Evolutionary conservation across 2,113 vertebrate species (phyloP), one percentile per base, ranked within the genome.

Genomic region (Amphiprion ocellaris): DNA sequence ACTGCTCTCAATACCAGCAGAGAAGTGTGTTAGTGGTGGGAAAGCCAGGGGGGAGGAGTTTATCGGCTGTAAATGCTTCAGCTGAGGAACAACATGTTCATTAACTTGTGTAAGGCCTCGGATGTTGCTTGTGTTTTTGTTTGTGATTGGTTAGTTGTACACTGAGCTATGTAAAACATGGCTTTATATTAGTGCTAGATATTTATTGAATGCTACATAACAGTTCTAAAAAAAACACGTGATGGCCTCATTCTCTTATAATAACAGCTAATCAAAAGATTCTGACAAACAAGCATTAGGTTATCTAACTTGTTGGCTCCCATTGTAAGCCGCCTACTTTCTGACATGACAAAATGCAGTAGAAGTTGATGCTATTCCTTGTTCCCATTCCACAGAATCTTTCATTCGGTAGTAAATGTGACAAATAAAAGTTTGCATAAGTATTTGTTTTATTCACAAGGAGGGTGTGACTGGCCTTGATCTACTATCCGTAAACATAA

Each of bases 231-330:
- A 28, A n/a, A 23, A 49, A 50, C 3, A 67, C 19, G 46, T 11
- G 14, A 4, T 46, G 47, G 33, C 41, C 11, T 19, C 10, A 33
- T 53, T 79, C 19, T 49, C 69, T 49, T 39, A 58, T 52, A 41
- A 71, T 47, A 54, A 52, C 14, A 28, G 4, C 9, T 9, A 8
- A 59, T 33, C 2, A 15, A 19, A 3, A 16, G 5, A 11, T 39
- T 65, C 41, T 59, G 44, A 23, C 58, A 65, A 26, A 11, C n/a
- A 33, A 4, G 7, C 15, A 19, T 46, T 2, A 33, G 16, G 37
- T 72, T 76, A 54, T 10, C 37, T 33, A 71, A 79, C 33, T 23
- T n/a, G 8, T 33, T 76, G 61, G 64, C 50, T 46, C 41, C 5
- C 10, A 10, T 15, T 1, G 0, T 4, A 44, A 54, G 41, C 24